phyloP scores from a whole-genome alignment of 2,888 invertebrate genomes.

The Pyralis farinalis region DNA sequence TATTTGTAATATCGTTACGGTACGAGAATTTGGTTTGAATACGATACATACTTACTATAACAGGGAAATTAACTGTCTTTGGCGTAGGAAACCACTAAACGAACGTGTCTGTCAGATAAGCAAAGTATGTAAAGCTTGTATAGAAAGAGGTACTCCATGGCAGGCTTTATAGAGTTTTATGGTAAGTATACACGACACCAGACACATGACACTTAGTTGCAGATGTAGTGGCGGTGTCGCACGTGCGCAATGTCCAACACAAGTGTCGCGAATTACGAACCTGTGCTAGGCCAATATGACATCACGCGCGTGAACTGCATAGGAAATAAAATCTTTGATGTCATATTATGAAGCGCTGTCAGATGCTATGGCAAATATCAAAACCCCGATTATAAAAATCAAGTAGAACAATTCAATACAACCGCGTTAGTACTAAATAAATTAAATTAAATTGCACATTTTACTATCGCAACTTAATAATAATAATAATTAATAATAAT shows the following conservation, averaged over 20 bases:
- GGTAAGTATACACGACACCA: background rate
- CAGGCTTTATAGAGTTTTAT: too few species aligned
- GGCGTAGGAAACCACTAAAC: too few species aligned
- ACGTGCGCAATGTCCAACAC: slow-evolving; percentile 15
- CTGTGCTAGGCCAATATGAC: slow-evolving; percentile 13
- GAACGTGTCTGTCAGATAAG: too few species aligned
- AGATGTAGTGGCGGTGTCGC: too few species aligned
- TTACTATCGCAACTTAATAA: slow-evolving; percentile 7
- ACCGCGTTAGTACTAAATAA: slow-evolving; percentile 7
- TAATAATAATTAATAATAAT: too few species aligned
- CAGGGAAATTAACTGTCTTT: too few species aligned
- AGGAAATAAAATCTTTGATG: slow-evolving; percentile 12
- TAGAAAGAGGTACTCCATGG: too few species aligned
- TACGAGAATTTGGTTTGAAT: too few species aligned
- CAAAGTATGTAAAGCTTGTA: too few species aligned
- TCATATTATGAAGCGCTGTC: slow-evolving; percentile 14
- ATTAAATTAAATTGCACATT: background rate
- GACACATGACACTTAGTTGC: slow-evolving; percentile 1
- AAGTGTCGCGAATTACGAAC: slow-evolving; percentile 17
- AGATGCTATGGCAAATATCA: slow-evolving; percentile 14
- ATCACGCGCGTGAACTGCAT: slow-evolving; percentile 11
- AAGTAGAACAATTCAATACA: slow-evolving; percentile 1
- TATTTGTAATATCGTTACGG: too few species aligned
- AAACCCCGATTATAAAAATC: slow-evolving; percentile 11
- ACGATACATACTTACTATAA: too few species aligned